A percentile compares a stretch with the other conserved stretches of the same genome.
Conservation (phyloP, 64 coral and sea anemone genomes). For the Orbicella faveolata region DNA sequence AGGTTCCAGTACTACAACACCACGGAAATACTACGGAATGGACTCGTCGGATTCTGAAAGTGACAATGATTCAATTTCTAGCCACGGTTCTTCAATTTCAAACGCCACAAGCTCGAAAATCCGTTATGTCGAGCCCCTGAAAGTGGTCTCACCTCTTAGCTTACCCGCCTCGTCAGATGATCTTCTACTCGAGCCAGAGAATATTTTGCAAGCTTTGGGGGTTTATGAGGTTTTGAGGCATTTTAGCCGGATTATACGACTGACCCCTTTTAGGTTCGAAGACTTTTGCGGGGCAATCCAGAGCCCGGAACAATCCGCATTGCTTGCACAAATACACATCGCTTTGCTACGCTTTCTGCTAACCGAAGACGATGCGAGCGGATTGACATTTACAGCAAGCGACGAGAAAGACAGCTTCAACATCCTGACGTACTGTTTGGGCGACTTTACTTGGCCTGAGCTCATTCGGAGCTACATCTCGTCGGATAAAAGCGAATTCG, state of each 20-base stretch:
- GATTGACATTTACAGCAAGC: conserved; percentile 87
- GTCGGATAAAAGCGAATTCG: conserved; percentile 88
- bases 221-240: conserved; percentile 97
- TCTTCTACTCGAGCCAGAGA: conserved; percentile 70
- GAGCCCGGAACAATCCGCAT: conserved; percentile 71
- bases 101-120: conserved; percentile 56
- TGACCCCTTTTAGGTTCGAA: conserved; percentile 93
- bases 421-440: conserved; percentile 82
- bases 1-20: conserved; percentile 42
- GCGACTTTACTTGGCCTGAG: conserved; percentile 97
- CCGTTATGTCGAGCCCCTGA: conserved; percentile 73
- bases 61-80: conserved; percentile 91
- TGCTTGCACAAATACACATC: conserved; percentile 94
- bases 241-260: conserved; percentile 82
- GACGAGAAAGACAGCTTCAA: conserved; percentile 99
- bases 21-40: conserved; percentile 65
- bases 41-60: conserved; percentile 71
- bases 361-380: conserved; percentile 91
- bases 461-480: conserved; percentile 85
- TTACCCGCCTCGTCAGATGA: conserved; percentile 91
- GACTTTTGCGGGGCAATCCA: conserved; percentile 89
- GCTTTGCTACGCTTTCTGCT: conserved; percentile 82
- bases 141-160: conserved; percentile 64
- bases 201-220: conserved; percentile 78
- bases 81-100: conserved; percentile 73